These are phyloP conservation scores for Phyllotis vaccarum DNA, from an alignment of 2,797 vertebrate genomes.

Conservation along the genomic window DNA sequence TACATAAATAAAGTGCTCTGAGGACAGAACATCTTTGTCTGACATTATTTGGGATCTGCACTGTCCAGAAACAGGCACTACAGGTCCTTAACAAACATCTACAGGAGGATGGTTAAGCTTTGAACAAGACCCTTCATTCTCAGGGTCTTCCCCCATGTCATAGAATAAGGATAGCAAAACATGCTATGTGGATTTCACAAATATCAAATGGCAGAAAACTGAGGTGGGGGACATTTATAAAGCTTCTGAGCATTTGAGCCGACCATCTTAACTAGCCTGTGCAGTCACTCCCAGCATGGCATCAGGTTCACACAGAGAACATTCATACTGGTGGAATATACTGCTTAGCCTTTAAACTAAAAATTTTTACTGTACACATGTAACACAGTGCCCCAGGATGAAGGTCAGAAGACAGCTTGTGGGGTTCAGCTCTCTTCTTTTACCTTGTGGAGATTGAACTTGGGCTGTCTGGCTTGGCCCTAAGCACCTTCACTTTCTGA, in stretches of 20 bases:
- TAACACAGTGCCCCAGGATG: too few relatives aligned
- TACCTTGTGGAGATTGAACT: not conserved
- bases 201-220: not conserved
- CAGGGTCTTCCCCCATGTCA: too few relatives aligned
- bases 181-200: not conserved
- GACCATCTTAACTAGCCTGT: not conserved
- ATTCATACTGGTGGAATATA: not conserved
- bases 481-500: not conserved
- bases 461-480: not conserved
- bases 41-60: not conserved
- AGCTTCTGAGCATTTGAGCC: not conserved
- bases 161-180: not conserved
- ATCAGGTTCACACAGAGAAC: fast-evolving
- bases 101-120: not conserved
- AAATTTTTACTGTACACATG: not conserved
- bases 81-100: not conserved
- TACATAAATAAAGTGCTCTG: fast-evolving
- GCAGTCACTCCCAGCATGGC: too few relatives aligned
- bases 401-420: not conserved
- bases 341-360: not conserved
- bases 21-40: not conserved
- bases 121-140: not conserved
- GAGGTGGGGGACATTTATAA: not conserved
- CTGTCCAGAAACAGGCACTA: not conserved
- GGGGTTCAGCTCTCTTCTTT: not conserved